Percentiles rank a stretch among this genome's conserved stretches.
Evolutionary conservation across 2,888 invertebrate genomes (phyloP).

Genomic region (Scaptomyza reducta): DNA sequence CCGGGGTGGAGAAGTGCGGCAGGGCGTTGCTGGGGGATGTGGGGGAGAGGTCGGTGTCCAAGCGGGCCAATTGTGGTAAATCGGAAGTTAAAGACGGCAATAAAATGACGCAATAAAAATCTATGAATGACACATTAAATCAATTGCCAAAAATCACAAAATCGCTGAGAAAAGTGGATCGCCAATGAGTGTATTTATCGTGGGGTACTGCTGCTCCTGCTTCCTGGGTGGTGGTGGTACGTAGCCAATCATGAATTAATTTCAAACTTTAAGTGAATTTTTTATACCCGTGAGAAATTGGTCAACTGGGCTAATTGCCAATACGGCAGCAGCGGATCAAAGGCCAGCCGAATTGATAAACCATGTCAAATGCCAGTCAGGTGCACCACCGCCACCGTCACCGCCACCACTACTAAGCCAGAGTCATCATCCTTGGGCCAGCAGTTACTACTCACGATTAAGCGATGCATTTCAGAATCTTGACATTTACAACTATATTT

Average conservation of each 20-base stretch:
- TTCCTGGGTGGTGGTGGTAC: conserved; percentile 36
- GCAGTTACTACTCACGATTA: conserved; percentile 50
- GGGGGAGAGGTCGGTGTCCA: conserved; percentile 62
- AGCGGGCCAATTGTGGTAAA: conserved; percentile 84
- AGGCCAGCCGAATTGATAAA: conserved; percentile 32
- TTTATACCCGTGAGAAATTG: conserved; percentile 75
- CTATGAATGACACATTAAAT: conserved; percentile 85
- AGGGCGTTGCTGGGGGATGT: conserved; percentile 34
- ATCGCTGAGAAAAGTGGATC: conserved; percentile 56
- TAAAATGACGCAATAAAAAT: conserved; percentile 84
- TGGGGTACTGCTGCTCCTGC: conserved; percentile 16
- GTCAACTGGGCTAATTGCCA: conserved; percentile 62
- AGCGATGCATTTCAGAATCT: conserved; percentile 71
- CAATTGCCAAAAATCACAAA: conserved; percentile 84
- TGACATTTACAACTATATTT: conserved; percentile 74
- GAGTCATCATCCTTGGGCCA: conserved; percentile 14
- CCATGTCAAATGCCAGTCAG: conserved; percentile 34
- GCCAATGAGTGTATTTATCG: conserved; percentile 60
- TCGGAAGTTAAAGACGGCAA: conserved; percentile 85
- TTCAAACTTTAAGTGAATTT: conserved; percentile 67
- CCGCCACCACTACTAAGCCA: not conserved
- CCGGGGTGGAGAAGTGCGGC: conserved; percentile 32
- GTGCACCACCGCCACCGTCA: conserved; percentile 23
- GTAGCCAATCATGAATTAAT: conserved; percentile 58
- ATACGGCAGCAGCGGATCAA: conserved; percentile 29